A percentile compares a stretch with the other conserved stretches of the same genome.
Evolutionary conservation across 2,888 invertebrate genomes (phyloP).

Genomic region (Ligdia adustata): DNA sequence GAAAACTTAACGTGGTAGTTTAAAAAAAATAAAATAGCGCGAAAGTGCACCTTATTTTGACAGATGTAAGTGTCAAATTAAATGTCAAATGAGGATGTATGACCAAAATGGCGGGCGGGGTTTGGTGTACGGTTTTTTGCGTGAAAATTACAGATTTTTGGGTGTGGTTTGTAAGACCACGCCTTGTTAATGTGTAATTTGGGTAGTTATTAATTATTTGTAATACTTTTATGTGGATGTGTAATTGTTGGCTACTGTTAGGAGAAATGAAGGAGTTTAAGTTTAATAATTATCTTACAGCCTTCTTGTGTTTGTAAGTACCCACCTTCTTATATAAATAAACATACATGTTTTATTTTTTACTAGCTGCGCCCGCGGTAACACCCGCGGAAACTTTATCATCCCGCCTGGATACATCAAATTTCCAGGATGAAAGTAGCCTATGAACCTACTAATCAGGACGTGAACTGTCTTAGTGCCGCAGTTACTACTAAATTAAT

Average conservation of each 20-base stretch:
- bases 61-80: constrained; percentile 29
- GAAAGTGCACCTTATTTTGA: constrained; percentile 33
- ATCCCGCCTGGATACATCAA: no score
- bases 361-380: no score
- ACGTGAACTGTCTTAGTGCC: no score
- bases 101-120: constrained; percentile 34
- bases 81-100: constrained; percentile 18
- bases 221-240: constrained; percentile 16
- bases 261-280: constrained; percentile 12
- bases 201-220: constrained; percentile 15
- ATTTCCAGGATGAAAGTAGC: no score
- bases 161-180: constrained; percentile 29
- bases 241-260: constrained; percentile 23
- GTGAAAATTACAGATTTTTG: constrained; percentile 34
- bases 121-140: constrained; percentile 28
- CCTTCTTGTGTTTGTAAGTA: background rate
- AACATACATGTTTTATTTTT: background rate
- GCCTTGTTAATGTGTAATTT: constrained; percentile 30
- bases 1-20: constrained; percentile 6
- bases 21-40: constrained; percentile 17
- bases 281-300: constrained; percentile 12
- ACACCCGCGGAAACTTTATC: no score
- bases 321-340: background rate
- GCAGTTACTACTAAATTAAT: no score
- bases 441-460: no score